A percentile compares a stretch with the other conserved stretches of the same genome.
These are phyloP conservation scores for Platyura marginata DNA, from an alignment of 1,140 invertebrate species.

Conservation along the genomic window DNA sequence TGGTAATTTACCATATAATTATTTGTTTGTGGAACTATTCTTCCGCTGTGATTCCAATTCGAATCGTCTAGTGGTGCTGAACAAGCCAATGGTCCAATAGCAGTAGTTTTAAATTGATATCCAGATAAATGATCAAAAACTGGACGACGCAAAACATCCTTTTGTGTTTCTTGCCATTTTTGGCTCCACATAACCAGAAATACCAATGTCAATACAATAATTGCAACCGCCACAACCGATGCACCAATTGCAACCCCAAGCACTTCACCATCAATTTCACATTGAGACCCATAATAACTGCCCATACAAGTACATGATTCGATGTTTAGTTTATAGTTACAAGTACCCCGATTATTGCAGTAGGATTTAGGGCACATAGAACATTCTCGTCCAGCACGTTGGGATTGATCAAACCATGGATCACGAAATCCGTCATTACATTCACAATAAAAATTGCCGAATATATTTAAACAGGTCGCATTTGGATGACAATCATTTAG, in stretches of 20 bases:
- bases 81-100: conserved; percentile 36
- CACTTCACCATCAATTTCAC: conserved; percentile 82
- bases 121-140: conserved; percentile 68
- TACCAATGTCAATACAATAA: conserved; percentile 69
- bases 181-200: conserved; percentile 86
- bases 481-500: conserved; percentile 81
- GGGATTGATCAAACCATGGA: conserved; percentile 37
- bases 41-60: conserved; percentile 70
- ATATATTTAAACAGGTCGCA: conserved; percentile 72
- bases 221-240: conserved; percentile 68
- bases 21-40: conserved; percentile 64
- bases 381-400: conserved; percentile 50
- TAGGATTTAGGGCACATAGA: conserved; percentile 54
- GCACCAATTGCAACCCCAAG: conserved; percentile 77
- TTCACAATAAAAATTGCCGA: conserved; percentile 70
- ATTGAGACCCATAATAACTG: conserved; percentile 71
- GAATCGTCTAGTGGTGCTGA: conserved; percentile 54
- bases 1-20: conserved; percentile 35
- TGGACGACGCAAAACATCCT: conserved; percentile 51
- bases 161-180: conserved; percentile 72
- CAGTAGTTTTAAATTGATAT: conserved; percentile 45
- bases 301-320: conserved; percentile 66
- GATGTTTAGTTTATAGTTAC: conserved; percentile 43
- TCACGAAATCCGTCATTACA: conserved; percentile 67
- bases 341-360: conserved; percentile 69